phyloP scores from a whole-genome alignment of 2,888 invertebrate genomes.

The Eupithecia inturbata region DNA sequence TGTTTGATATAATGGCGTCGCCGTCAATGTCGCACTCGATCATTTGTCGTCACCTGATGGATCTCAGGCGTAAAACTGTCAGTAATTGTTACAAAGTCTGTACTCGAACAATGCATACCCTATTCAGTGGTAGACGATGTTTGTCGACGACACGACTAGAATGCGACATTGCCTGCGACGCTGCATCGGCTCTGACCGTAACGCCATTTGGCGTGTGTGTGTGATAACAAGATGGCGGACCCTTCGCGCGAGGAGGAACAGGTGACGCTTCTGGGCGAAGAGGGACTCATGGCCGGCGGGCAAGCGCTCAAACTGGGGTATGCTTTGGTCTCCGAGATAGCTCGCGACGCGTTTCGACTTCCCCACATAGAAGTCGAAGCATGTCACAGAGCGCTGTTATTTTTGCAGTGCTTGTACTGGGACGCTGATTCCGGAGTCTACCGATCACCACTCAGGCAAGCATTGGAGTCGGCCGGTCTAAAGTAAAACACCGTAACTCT shows the following conservation, averaged over 20 bases:
- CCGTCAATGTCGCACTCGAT: constrained; percentile 70
- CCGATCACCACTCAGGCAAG: constrained; percentile 92
- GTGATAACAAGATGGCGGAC: constrained; percentile 95
- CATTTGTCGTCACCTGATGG: constrained; percentile 51
- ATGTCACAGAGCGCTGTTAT: constrained; percentile 82
- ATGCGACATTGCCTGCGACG: constrained; percentile 87
- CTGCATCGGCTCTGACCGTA: constrained; percentile 85
- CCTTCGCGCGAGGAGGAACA: constrained; percentile 98
- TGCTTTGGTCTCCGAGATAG: constrained; percentile 78
- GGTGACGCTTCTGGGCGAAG: constrained; percentile 97
- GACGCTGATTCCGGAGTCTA: constrained; percentile 88
- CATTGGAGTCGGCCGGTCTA: constrained; percentile 84
- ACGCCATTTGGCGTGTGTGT: constrained; percentile 82
- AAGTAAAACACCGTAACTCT: constrained; percentile 78
- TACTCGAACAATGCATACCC: constrained; percentile 16
- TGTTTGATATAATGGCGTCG: constrained; percentile 57
- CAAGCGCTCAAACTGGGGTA: constrained; percentile 99
- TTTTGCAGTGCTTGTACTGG: constrained; percentile 91
- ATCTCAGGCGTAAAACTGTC: constrained; percentile 50
- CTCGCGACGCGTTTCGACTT: constrained; percentile 72
- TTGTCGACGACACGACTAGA: constrained; percentile 33
- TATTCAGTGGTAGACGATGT: constrained; percentile 10
- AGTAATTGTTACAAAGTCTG: constrained; percentile 17
- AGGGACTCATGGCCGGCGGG: constrained; percentile 96
- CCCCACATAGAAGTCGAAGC: constrained; percentile 72